Conservation (phyloP, 2,888 invertebrate genomes). For the Neoaliturus tenellus region DNA sequence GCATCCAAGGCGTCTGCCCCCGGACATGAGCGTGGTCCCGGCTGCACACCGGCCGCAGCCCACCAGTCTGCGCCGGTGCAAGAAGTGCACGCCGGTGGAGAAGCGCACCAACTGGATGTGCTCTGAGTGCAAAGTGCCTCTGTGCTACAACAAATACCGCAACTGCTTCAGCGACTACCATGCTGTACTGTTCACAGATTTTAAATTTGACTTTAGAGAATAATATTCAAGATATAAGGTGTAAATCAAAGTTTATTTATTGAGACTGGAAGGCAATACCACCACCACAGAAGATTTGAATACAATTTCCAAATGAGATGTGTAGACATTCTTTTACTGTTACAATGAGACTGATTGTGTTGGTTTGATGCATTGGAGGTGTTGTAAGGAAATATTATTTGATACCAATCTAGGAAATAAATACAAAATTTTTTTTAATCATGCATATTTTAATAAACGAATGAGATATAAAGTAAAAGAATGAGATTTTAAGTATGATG, state of each 20-base stretch:
- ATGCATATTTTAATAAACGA: too few relatives aligned
- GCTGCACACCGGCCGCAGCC: background rate
- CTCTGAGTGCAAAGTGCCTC: constrained; percentile 34
- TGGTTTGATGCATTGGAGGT: too few relatives aligned
- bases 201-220: background rate
- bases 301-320: too few relatives aligned
- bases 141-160: constrained; percentile 23
- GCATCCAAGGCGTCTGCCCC: background rate
- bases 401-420: too few relatives aligned
- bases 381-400: too few relatives aligned
- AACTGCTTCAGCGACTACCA: constrained; percentile 17
- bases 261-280: too few relatives aligned
- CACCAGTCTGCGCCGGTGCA: constrained; percentile 15
- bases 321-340: too few relatives aligned
- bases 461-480: too few relatives aligned
- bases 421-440: too few relatives aligned
- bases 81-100: constrained; percentile 23
- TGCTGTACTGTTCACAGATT: background rate
- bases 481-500: too few relatives aligned
- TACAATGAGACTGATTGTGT: too few relatives aligned
- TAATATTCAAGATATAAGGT: background rate
- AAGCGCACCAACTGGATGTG: constrained; percentile 48
- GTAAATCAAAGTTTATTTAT: background rate
- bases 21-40: background rate
- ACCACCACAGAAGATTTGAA: too few relatives aligned